Conservation (phyloP, 2,113 vertebrate species). For the Baryphthengus martii region DNA sequence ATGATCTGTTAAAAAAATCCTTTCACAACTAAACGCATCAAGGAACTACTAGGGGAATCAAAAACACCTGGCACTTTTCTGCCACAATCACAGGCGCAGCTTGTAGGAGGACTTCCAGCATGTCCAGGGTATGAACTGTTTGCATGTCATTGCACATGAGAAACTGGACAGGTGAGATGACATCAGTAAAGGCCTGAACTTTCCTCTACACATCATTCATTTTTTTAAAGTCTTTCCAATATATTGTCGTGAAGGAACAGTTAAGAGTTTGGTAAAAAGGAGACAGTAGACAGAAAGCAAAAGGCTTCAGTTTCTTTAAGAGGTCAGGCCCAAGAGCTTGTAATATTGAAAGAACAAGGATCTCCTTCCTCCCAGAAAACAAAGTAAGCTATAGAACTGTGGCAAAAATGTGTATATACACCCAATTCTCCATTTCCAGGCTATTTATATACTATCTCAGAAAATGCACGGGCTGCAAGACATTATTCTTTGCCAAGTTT, state of each 20-base stretch:
- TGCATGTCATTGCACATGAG: background rate
- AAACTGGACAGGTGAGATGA: background rate
- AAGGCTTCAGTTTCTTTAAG: background rate
- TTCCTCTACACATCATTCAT: background rate
- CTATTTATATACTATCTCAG: background rate
- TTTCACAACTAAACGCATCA: background rate
- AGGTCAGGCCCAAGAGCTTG: background rate
- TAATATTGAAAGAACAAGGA: background rate
- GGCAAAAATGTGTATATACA: background rate
- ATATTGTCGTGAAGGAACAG: background rate
- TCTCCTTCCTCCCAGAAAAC: background rate
- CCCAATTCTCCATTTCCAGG: background rate
- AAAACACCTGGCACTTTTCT: background rate
- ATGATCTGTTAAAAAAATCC: background rate
- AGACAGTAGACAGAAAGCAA: background rate
- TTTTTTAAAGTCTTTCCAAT: background rate
- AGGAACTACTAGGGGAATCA: background rate
- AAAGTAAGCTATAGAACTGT: background rate
- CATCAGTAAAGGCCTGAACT: background rate
- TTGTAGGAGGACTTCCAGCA: background rate
- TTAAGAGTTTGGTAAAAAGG: rapidly evolving
- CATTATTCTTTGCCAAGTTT: background rate
- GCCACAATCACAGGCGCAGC: rapidly evolving
- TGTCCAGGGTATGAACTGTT: background rate
- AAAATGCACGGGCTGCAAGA: background rate